Evolutionary conservation across 2,888 invertebrate species (phyloP).

Genomic region (Epsilonema sp.): DNA sequence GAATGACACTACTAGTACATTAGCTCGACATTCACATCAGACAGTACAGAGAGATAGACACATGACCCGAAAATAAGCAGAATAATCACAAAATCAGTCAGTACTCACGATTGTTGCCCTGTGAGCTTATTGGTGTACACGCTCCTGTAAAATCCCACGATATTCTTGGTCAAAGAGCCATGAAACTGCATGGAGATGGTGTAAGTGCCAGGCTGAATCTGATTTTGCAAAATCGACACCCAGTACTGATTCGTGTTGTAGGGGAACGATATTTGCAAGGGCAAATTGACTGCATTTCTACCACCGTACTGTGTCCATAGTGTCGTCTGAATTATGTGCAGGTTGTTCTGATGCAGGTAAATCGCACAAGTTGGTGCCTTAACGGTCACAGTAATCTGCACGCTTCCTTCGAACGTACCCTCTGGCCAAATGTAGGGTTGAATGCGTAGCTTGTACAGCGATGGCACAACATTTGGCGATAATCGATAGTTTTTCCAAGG

Average conservation of each 20-base stretch:
- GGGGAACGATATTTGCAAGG: background rate
- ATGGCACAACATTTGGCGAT: too few species aligned
- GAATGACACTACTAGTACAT: too few species aligned
- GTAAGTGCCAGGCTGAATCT: conserved; percentile 33
- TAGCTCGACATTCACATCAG: too few species aligned
- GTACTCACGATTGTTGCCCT: background rate
- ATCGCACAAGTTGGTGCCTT: background rate
- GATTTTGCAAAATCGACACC: background rate
- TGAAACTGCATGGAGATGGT: conserved; percentile 42
- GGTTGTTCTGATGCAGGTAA: background rate
- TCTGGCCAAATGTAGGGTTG: too few species aligned
- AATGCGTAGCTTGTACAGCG: too few species aligned
- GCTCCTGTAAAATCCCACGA: conserved; percentile 53
- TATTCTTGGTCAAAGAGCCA: conserved; percentile 45
- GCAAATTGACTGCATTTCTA: background rate
- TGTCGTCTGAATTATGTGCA: too few species aligned
- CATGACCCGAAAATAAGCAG: too few species aligned
- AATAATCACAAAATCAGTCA: background rate
- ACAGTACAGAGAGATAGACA: too few species aligned
- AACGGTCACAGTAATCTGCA: background rate
- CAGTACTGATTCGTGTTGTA: background rate
- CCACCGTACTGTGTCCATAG: too few species aligned
- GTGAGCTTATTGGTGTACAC: conserved; percentile 34
- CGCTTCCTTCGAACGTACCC: background rate
- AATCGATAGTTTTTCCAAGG: too few species aligned